Base-by-base conservation (phyloP, 2,113 vertebrate genomes). In the Pongo abelii region DNA sequence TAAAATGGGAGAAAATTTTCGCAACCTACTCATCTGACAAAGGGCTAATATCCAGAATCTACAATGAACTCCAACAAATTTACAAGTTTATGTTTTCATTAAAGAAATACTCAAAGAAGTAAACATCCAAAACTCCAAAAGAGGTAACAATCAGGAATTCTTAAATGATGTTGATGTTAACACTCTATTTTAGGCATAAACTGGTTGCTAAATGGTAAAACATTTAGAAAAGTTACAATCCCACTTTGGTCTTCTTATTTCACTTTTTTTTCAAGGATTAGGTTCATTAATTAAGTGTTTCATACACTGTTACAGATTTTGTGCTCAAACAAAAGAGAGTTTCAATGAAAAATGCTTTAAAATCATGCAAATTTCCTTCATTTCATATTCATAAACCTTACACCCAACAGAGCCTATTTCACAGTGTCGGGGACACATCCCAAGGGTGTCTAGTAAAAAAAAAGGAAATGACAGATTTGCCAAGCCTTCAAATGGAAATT, bases 321-420 rank as follows among this genome's bases (percentile, higher is more conserved):
- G 88, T 97, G 38, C 80, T 98, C 83, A 97, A 98, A 98, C 1
- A 97, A 55, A 79, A 97, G 40, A 97, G 40, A 96, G 98, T 98
- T 98, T 98, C 89, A 96, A 77, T 96, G 90, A 97, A 85, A 91
- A 91, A 52, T 98, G 83, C 5, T 93, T 43, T 77, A 97, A 57
- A 98, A 92, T 97, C 93, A 98, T 91, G 95, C 83, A 98, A 98
- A 98, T 97, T 80, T 98, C 80, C 59, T 95, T 55, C 12, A 98
- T 98, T 98, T 98, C 93, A 96, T 98, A 97, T 89, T 98, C 87
- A 97, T 97, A 98, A 97, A 98, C 46, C 12, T 81, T 97, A 93
- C 74, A 98, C 52, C 92, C 97, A 98, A 97, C 61, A 95, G 93
- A 97, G 69, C 81, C 50, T 94, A 35, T 83, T 96, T 97, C 96